Conservation (phyloP, 1,140 invertebrate genomes). For the Psix sp. region DNA sequence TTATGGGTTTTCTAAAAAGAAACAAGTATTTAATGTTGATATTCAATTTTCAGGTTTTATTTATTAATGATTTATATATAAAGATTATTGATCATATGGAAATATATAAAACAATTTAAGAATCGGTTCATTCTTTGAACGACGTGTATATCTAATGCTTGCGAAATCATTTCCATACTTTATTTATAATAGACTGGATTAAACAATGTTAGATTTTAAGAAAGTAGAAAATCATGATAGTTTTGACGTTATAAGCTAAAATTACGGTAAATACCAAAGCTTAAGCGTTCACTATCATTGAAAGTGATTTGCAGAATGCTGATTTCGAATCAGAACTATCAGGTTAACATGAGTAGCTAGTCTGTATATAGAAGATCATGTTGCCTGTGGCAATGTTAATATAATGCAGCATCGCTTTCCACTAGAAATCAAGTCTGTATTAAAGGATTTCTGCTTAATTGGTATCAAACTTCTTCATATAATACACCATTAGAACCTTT, state of each 20-base stretch:
- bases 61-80: too few relatives aligned
- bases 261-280: slow-evolving; percentile 47
- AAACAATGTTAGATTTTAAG: too few relatives aligned
- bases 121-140: too few relatives aligned
- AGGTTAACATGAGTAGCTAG: slow-evolving; percentile 50
- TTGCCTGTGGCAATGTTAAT: slow-evolving; percentile 54
- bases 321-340: slow-evolving; percentile 56
- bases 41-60: too few relatives aligned
- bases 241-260: slow-evolving; percentile 24
- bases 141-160: too few relatives aligned
- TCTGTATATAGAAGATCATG: slow-evolving; percentile 26
- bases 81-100: too few relatives aligned
- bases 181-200: too few relatives aligned
- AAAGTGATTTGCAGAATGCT: slow-evolving; percentile 50
- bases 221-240: too few relatives aligned
- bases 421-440: slow-evolving; percentile 38
- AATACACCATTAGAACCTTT: slow-evolving; percentile 34
- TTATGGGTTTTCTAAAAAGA: too few relatives aligned
- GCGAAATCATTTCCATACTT: too few relatives aligned
- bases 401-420: slow-evolving; percentile 42
- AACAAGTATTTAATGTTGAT: too few relatives aligned
- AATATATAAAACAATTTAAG: too few relatives aligned
- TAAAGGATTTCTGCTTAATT: slow-evolving; percentile 54
- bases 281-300: slow-evolving; percentile 45
- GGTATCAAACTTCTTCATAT: slow-evolving; percentile 39